A percentile compares a stretch with the other conserved stretches of the same genome.
These are phyloP conservation scores for Silurus asotus DNA, from an alignment of 2,113 vertebrate genomes.

Conservation along the genomic window DNA sequence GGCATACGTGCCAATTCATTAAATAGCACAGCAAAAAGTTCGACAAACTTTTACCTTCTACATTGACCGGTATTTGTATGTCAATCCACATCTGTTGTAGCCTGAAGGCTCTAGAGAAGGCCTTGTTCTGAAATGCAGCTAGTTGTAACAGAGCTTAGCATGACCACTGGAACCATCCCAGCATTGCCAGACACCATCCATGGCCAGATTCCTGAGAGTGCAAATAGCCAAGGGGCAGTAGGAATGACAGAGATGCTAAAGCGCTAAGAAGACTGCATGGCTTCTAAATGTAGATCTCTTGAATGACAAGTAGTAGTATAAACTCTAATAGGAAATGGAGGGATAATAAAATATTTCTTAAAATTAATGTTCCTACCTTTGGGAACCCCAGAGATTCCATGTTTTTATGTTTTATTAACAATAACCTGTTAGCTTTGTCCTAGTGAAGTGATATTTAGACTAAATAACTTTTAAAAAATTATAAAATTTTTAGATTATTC, in stretches of 20 bases:
- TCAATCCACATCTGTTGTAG: background rate
- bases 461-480: constrained; percentile 78
- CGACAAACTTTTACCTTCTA: constrained; percentile 20
- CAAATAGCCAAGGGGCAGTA: constrained; percentile 22
- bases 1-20: background rate
- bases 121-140: background rate
- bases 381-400: background rate
- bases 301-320: background rate
- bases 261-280: background rate
- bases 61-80: background rate
- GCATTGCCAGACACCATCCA: background rate
- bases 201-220: constrained; percentile 5
- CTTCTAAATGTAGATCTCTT: background rate
- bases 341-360: background rate
- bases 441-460: constrained; percentile 84
- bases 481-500: constrained; percentile 87
- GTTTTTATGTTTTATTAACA: constrained; percentile 54
- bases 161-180: constrained; percentile 1
- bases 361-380: no score
- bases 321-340: background rate
- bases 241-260: background rate
- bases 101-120: constrained; percentile 2
- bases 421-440: constrained; percentile 62
- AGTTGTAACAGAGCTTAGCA: background rate
- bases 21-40: constrained; percentile 66